Evolutionary conservation across 2,888 invertebrate genomes (phyloP).

Genomic region (Rhopalosiphum nymphaeae): DNA sequence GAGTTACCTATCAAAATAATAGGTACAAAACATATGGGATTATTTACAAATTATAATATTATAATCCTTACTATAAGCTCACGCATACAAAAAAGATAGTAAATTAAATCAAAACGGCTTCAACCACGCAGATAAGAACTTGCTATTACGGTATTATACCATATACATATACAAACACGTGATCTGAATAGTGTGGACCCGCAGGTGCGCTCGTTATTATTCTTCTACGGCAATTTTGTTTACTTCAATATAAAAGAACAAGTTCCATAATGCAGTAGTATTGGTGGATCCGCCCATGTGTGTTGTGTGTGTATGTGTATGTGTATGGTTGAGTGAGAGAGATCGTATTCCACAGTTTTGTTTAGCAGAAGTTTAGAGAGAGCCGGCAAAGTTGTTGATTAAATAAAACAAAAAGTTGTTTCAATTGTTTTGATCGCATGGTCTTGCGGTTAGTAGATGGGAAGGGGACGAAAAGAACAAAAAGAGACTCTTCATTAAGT

Average conservation of each 20-base stretch:
- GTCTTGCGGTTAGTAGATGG: conserved; percentile 37
- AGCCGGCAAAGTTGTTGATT: conserved; percentile 61
- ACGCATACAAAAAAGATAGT: conserved; percentile 3
- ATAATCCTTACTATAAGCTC: background rate
- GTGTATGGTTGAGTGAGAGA: conserved; percentile 18
- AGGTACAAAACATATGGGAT: background rate
- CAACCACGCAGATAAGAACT: conserved; percentile 40
- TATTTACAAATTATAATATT: background rate
- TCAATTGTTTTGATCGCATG: conserved; percentile 61
- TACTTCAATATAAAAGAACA: conserved; percentile 62
- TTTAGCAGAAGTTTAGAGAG: conserved; percentile 52
- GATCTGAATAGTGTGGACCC: conserved; percentile 50
- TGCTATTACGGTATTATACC: conserved; percentile 39
- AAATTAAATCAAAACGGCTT: conserved; percentile 52
- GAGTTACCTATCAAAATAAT: background rate
- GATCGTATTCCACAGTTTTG: conserved; percentile 55
- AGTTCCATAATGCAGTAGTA: conserved; percentile 30
- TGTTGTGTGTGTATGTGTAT: conserved; percentile 3
- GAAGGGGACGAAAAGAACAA: background rate
- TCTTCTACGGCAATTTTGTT: conserved; percentile 60
- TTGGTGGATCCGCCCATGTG: background rate
- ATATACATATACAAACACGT: conserved; percentile 17
- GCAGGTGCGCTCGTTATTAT: conserved; percentile 63
- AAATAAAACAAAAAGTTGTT: conserved; percentile 63
- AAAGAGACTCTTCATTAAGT: conserved; percentile 61